Evolutionary conservation across 2,113 vertebrate genomes (phyloP).

Genomic region (Tyto alba): DNA sequence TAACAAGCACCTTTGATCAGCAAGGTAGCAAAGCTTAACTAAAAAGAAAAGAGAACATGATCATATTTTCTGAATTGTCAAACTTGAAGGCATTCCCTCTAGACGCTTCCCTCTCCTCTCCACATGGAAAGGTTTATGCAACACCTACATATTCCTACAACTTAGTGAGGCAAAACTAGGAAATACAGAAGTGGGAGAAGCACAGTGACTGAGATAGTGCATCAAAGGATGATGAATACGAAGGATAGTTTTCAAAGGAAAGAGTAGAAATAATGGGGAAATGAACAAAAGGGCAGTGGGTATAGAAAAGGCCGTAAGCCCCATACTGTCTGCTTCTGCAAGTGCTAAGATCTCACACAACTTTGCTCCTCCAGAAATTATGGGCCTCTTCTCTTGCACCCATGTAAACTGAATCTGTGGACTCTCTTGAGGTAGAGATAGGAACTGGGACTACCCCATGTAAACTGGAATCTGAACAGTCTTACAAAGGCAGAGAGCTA

Average conservation of each 20-base stretch:
- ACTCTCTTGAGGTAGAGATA: neutral
- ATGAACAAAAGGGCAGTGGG: neutral
- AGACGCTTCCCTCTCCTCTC: neutral
- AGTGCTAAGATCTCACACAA: neutral
- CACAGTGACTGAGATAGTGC: neutral
- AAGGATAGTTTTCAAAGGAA: neutral
- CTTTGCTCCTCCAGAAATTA: neutral
- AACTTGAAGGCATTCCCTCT: neutral
- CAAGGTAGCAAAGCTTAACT: neutral
- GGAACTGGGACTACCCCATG: neutral
- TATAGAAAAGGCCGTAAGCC: fast-evolving
- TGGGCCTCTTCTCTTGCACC: neutral
- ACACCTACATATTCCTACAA: neutral
- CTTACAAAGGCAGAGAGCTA: neutral
- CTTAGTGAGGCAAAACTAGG: neutral
- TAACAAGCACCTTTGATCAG: neutral
- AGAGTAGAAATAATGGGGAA: neutral
- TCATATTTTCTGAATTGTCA: neutral
- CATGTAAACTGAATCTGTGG: neutral
- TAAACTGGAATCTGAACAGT: neutral
- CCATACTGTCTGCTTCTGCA: neutral
- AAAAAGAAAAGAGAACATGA: neutral
- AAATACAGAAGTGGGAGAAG: neutral
- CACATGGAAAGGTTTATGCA: neutral
- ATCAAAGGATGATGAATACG: neutral